Evolutionary conservation across 2,113 vertebrate species (phyloP).

Genomic region (Mesitornis unicolor): DNA sequence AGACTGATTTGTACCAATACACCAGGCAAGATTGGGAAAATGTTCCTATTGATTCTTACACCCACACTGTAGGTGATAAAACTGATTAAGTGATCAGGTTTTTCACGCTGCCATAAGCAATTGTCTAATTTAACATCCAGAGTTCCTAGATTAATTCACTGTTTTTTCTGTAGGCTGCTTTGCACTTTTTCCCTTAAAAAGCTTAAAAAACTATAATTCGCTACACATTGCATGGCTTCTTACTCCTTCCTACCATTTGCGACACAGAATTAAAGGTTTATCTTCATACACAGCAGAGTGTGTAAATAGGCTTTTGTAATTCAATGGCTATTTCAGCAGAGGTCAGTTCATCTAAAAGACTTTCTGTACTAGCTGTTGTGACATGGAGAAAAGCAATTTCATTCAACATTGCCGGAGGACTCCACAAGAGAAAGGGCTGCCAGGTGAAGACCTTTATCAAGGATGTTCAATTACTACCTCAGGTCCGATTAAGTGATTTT

Average conservation of each 20-base stretch:
- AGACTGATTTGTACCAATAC: constrained; percentile 20
- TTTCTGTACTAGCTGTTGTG: background rate
- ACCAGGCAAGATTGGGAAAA: background rate
- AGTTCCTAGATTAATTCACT: background rate
- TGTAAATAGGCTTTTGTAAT: background rate
- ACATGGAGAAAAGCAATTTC: background rate
- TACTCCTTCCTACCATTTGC: background rate
- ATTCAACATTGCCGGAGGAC: accelerated
- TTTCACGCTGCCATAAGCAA: background rate
- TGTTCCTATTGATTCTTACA: background rate
- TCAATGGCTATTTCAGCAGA: background rate
- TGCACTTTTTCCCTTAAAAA: background rate
- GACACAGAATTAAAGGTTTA: background rate
- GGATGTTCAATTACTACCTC: background rate
- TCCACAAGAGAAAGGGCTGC: background rate
- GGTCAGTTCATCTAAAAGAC: background rate
- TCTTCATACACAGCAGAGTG: background rate
- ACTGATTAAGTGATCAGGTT: background rate
- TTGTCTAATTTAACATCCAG: background rate
- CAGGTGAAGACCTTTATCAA: background rate
- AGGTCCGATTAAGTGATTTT: background rate
- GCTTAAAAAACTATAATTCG: background rate
- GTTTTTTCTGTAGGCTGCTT: background rate
- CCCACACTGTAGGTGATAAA: background rate
- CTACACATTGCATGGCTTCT: background rate